A percentile compares a stretch with the other conserved stretches of the same genome.
Conservation (phyloP, 2,797 vertebrate genomes). For the Lithobates pipiens region DNA sequence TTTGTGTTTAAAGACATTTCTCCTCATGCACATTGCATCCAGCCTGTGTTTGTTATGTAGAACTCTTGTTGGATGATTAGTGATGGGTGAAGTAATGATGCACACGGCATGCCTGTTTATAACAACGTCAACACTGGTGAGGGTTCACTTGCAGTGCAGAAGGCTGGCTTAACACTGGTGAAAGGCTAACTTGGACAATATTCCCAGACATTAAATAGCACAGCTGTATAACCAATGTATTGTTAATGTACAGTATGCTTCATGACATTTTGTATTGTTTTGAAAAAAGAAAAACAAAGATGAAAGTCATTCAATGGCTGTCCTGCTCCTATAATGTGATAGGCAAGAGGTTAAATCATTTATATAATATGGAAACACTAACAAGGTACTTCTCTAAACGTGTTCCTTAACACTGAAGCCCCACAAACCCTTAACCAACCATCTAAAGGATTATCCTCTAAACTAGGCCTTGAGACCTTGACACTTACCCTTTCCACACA, state of each 20-base stretch:
- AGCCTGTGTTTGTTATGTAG: constrained; percentile 19
- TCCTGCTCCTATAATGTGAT: neutral
- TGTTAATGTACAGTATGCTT: constrained; percentile 1
- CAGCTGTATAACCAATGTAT: constrained; percentile 42
- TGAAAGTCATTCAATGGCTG: constrained; percentile 6
- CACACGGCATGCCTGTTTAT: constrained; percentile 48
- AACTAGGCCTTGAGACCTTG: too few species aligned
- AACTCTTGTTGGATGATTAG: neutral
- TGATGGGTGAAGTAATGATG: constrained; percentile 13
- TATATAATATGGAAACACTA: neutral
- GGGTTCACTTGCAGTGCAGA: constrained; percentile 59
- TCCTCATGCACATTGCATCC: constrained; percentile 36
- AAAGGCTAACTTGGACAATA: constrained; percentile 5
- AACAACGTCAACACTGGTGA: neutral
- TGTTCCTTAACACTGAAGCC: too few species aligned
- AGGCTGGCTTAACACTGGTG: neutral
- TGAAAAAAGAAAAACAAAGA: constrained; percentile 12
- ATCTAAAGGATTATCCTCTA: too few species aligned
- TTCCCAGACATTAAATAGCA: constrained; percentile 43
- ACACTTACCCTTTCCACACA: too few species aligned
- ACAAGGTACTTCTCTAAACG: too few species aligned
- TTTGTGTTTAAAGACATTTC: constrained; percentile 11
- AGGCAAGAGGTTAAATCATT: neutral
- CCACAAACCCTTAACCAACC: too few species aligned
- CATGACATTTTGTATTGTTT: constrained; percentile 33